Evolutionary conservation across 2,797 vertebrate species (phyloP), one percentile per base, ranked within the genome.

Genomic region (Sebastes itinus): DNA sequence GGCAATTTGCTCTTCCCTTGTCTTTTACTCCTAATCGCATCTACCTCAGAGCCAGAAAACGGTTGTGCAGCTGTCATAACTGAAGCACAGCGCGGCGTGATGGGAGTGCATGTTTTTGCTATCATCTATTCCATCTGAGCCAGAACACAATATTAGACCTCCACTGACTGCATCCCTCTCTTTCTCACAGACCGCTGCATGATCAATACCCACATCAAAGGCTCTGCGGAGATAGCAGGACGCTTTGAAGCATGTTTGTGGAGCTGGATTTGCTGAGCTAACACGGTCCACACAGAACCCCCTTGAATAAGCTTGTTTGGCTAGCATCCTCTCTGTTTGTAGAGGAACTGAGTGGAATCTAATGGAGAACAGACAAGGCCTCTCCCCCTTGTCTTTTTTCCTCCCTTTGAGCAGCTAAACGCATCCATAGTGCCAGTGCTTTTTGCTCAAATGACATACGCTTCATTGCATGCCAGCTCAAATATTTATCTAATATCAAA

Each of bases 181-280:
- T 81, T 92, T 92, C 92, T 91, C 93, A 84, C 89, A 85, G 90
- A 65, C 93, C 79, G 72, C 89, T 85, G 87, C 87, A 80, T 96
- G 95, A 97, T 97, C 97, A 94, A 96, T 97, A 95, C 94, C 94
- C 95, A 88, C 95, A 96, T 95, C 95, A 97, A 96, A 97, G 97
- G 95, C 96, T 95, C 95, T 77, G 74, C 79, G 92, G 95, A 96
- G 97, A 96, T 96, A 95, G 94, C 94, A 94, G 93, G 94, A 95
- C 96, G 96, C 96, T 97, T 96, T 95, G 94, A 96, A 97, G 96
- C 96, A 90, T 97, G 97, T 97, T 97, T 96, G 92, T 90, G 96
- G 95, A 87, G 89, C 95, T 94, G 88, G 80, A 96, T 97, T 97
- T 97, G 92, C 96, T 97, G 94, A 96, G 96, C 96, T 95, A 97